Conservation (phyloP, 2,888 invertebrate species). For the Synergus gifuensis region DNA sequence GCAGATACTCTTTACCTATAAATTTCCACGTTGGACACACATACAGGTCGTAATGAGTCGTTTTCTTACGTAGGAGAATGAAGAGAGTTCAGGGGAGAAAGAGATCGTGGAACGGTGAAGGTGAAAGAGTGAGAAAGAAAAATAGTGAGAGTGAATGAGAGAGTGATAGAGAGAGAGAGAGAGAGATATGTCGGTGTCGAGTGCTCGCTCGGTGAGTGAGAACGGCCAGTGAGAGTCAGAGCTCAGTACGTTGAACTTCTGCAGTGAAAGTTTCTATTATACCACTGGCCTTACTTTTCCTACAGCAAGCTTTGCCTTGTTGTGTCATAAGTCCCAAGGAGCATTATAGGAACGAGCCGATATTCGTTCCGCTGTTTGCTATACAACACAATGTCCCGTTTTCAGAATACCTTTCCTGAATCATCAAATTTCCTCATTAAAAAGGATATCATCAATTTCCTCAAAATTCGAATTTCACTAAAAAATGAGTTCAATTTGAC, state of each 20-base stretch:
- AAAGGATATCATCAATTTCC: background rate
- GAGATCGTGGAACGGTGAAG: slow-evolving; percentile 9
- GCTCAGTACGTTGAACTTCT: slow-evolving; percentile 75
- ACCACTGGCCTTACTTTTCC: slow-evolving; percentile 78
- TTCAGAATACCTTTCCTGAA: slow-evolving; percentile 32
- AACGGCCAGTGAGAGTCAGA: slow-evolving; percentile 72
- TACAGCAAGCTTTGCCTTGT: slow-evolving; percentile 63
- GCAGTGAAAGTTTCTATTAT: slow-evolving; percentile 78
- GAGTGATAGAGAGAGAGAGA: slow-evolving; percentile 44
- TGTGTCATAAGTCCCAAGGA: slow-evolving; percentile 54
- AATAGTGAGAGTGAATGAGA: slow-evolving; percentile 40
- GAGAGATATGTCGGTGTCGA: slow-evolving; percentile 46
- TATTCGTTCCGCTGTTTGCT: slow-evolving; percentile 48
- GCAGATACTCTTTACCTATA: background rate
- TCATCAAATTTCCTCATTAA: background rate
- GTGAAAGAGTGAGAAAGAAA: slow-evolving; percentile 37
- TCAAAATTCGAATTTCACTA: background rate
- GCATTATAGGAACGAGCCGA: slow-evolving; percentile 37
- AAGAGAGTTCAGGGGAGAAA: background rate
- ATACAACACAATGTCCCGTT: slow-evolving; percentile 36
- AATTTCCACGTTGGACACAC: slow-evolving; percentile 20
- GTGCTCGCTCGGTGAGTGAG: slow-evolving; percentile 60
- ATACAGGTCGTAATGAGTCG: background rate
- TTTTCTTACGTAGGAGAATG: slow-evolving; percentile 18
- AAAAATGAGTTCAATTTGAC: too few species aligned